These are phyloP conservation scores for Glareola pratincola DNA, from an alignment of 2,113 vertebrate species.

Conservation along the genomic window DNA sequence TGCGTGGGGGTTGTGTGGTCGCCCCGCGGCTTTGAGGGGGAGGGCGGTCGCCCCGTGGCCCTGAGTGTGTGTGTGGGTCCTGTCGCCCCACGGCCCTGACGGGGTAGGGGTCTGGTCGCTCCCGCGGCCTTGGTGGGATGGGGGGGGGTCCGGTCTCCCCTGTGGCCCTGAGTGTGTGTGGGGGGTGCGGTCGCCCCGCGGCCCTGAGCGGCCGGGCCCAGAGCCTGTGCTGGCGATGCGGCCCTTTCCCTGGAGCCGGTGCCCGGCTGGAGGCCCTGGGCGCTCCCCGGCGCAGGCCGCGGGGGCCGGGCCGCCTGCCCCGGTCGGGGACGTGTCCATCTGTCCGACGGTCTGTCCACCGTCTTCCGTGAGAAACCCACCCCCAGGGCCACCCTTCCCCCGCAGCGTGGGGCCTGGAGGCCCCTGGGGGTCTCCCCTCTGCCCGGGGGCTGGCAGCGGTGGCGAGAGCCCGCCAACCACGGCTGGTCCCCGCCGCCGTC, in stretches of 20 bases:
- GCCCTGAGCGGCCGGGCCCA: neutral
- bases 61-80: neutral
- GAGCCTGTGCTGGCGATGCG: neutral
- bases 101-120: neutral
- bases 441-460: neutral
- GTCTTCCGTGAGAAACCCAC: neutral
- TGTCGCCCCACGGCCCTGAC: neutral
- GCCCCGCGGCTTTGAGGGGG: too few species aligned
- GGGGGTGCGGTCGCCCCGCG: too few species aligned
- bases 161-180: neutral
- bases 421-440: neutral
- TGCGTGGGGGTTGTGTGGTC: too few species aligned
- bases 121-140: neutral
- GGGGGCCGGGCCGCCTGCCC: neutral
- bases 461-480: rapidly evolving
- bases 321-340: neutral
- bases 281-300: neutral
- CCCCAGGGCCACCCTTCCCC: too few species aligned
- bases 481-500: rapidly evolving
- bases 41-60: neutral
- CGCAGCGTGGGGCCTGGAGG: neutral
- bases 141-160: neutral
- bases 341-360: neutral
- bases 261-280: neutral
- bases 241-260: neutral